These are phyloP conservation scores for Aphodius granarius DNA, from an alignment of 2,888 invertebrate species.

Conservation along the genomic window DNA sequence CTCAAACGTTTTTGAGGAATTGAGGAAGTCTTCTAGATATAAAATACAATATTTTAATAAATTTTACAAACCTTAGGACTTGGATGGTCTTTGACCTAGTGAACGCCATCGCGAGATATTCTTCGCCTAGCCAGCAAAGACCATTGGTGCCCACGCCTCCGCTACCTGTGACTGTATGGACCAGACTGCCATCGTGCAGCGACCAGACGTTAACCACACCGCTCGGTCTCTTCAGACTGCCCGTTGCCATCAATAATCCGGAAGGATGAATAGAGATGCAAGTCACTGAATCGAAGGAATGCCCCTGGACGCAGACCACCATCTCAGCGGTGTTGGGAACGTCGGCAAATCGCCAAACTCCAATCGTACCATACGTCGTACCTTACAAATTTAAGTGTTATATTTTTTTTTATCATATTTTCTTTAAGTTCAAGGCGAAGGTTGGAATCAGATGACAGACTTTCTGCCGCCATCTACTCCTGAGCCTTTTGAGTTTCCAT, in stretches of 20 bases:
- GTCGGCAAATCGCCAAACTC: slow-evolving; percentile 53
- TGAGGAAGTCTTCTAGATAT: no score
- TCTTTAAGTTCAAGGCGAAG: no score
- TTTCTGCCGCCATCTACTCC: no score
- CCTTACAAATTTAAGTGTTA: slow-evolving; percentile 46
- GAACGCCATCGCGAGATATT: slow-evolving; percentile 58
- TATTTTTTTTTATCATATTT: no score
- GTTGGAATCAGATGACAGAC: no score
- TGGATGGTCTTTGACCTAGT: slow-evolving; percentile 58
- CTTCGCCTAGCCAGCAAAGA: slow-evolving; percentile 57
- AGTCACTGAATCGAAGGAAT: slow-evolving; percentile 58
- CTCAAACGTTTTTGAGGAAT: no score
- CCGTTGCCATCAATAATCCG: slow-evolving; percentile 60
- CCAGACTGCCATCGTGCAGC: slow-evolving; percentile 59
- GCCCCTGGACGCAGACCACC: slow-evolving; percentile 56
- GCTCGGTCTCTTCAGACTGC: slow-evolving; percentile 53
- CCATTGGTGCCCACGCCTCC: slow-evolving; percentile 56
- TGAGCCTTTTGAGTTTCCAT: no score
- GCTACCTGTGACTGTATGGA: slow-evolving; percentile 58
- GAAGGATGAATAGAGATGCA: slow-evolving; percentile 56
- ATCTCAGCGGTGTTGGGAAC: slow-evolving; percentile 43
- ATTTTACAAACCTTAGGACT: slow-evolving; percentile 47
- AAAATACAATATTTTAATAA: no score
- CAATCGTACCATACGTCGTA: slow-evolving; percentile 57
- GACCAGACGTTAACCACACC: slow-evolving; percentile 66